These are phyloP conservation scores for Caiman crocodilus DNA, from an alignment of 2,797 vertebrate species.

Conservation along the genomic window DNA sequence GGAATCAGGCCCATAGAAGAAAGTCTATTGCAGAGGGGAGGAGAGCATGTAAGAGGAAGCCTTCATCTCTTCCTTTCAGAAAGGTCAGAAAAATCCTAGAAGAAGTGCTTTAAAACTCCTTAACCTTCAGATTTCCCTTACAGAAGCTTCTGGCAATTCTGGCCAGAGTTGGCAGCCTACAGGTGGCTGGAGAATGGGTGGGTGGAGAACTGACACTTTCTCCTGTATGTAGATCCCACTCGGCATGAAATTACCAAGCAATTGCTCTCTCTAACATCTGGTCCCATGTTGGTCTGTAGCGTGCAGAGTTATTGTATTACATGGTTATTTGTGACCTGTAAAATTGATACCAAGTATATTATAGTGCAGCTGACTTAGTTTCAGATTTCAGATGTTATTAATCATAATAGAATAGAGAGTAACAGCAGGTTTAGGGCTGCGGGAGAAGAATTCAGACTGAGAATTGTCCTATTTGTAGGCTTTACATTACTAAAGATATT, in stretches of 20 bases:
- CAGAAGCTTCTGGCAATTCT: neutral
- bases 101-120: neutral
- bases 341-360: slow-evolving; percentile 79
- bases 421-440: slow-evolving; percentile 59
- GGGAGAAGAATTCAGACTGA: slow-evolving; percentile 60
- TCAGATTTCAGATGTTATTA: slow-evolving; percentile 73
- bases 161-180: neutral
- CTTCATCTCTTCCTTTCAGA: neutral
- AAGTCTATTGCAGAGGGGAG: neutral
- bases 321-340: slow-evolving; percentile 78
- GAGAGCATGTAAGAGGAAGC: neutral
- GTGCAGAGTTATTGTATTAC: slow-evolving; percentile 76
- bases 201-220: neutral
- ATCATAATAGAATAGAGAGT: slow-evolving; percentile 65
- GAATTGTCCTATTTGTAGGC: neutral
- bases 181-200: neutral
- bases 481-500: neutral
- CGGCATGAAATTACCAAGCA: slow-evolving; percentile 59
- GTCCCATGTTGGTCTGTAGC: slow-evolving; percentile 52
- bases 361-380: slow-evolving; percentile 73
- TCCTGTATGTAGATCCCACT: slow-evolving; percentile 43
- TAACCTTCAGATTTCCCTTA: neutral
- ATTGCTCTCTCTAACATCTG: slow-evolving; percentile 49
- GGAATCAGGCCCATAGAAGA: neutral
- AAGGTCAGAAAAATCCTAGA: neutral